These are phyloP conservation scores for Nomia melanderi DNA, from an alignment of 1,140 invertebrate species.

Conservation along the genomic window DNA sequence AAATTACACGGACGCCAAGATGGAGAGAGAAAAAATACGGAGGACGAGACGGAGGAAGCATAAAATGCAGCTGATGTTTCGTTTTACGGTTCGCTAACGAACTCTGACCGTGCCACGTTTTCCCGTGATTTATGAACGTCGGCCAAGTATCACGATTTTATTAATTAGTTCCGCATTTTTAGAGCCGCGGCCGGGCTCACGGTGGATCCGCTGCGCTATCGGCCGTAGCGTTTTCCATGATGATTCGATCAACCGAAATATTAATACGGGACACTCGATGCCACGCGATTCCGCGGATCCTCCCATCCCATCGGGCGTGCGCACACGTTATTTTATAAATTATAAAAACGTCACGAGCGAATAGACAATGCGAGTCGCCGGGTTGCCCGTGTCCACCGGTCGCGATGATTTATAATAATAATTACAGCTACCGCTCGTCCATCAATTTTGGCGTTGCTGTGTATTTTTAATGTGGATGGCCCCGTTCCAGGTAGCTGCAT, in stretches of 20 bases:
- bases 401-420: slow-evolving; percentile 75
- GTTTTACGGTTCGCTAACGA: slow-evolving; percentile 38
- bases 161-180: slow-evolving; percentile 22
- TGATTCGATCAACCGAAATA: background rate
- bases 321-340: slow-evolving; percentile 61
- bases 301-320: too few species aligned
- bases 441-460: slow-evolving; percentile 71
- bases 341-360: slow-evolving; percentile 44
- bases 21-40: background rate
- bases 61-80: slow-evolving; percentile 37
- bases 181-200: background rate
- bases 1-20: background rate
- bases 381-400: slow-evolving; percentile 21
- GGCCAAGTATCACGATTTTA: slow-evolving; percentile 17
- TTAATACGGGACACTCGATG: background rate
- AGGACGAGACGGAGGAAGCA: background rate
- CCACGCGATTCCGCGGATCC: background rate
- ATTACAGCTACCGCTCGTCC: slow-evolving; percentile 70
- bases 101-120: slow-evolving; percentile 26
- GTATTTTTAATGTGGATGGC: slow-evolving; percentile 75
- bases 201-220: background rate
- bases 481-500: slow-evolving; percentile 68
- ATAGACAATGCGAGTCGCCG: slow-evolving; percentile 52
- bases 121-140: slow-evolving; percentile 28
- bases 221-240: background rate